Conservation (phyloP, 2,888 invertebrate species). For the Pristionchus fissidentatus region DNA sequence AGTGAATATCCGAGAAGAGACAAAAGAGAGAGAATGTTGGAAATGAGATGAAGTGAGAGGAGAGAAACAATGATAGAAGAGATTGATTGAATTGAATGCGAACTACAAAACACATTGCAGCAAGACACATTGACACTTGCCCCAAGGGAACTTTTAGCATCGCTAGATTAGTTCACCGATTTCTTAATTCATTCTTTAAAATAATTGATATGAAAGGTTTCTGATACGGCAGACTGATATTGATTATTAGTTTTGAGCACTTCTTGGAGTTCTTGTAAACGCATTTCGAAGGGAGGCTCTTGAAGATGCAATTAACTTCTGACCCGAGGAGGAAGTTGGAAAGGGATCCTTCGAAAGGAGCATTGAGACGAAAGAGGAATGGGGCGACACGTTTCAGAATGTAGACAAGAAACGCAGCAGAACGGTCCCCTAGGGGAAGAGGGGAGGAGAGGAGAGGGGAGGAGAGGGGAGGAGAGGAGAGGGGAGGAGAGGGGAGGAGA, state of each 20-base stretch:
- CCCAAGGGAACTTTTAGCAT: too few relatives aligned
- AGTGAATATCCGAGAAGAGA: constrained; percentile 31
- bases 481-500: background rate
- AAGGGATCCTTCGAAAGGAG: background rate
- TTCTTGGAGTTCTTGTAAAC: background rate
- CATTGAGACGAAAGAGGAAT: background rate
- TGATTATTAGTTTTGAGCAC: too few relatives aligned
- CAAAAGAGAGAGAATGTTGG: background rate
- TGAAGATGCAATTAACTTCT: background rate
- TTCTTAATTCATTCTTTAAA: too few relatives aligned
- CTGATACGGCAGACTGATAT: too few relatives aligned
- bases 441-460: background rate
- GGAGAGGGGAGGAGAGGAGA: background rate
- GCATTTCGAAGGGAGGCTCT: too few relatives aligned
- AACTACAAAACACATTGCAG: too few relatives aligned
- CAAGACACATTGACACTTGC: too few relatives aligned
- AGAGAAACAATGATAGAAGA: too few relatives aligned
- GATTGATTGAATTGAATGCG: too few relatives aligned
- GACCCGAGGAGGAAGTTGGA: background rate
- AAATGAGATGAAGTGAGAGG: background rate
- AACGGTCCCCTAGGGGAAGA: background rate
- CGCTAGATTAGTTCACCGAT: too few relatives aligned
- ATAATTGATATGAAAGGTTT: too few relatives aligned
- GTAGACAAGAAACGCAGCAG: constrained; percentile 10
- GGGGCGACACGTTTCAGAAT: constrained; percentile 39